These are phyloP conservation scores for Kryptolebias ocellatus DNA, from an alignment of 2,797 vertebrate genomes.

Conservation along the genomic window DNA sequence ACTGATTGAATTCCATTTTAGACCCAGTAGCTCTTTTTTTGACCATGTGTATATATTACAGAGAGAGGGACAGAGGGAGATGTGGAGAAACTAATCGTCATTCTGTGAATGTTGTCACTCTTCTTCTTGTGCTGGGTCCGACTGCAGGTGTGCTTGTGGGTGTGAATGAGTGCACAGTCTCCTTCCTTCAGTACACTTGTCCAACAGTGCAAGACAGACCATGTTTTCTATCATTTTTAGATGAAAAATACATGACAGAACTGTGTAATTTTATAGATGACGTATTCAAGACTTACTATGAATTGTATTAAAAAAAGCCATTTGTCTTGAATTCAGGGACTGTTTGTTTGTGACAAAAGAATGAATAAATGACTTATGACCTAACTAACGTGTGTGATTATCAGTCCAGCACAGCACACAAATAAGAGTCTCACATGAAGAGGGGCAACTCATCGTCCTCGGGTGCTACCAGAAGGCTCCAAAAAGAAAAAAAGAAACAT, in stretches of 20 bases:
- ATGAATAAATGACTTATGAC: slow-evolving; percentile 73
- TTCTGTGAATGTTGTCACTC: slow-evolving; percentile 36
- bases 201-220: slow-evolving; percentile 43
- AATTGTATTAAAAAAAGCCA: slow-evolving; percentile 66
- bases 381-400: slow-evolving; percentile 22
- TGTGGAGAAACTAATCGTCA: slow-evolving; percentile 11
- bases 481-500: too few species aligned
- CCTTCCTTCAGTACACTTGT: slow-evolving; percentile 57
- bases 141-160: slow-evolving; percentile 14
- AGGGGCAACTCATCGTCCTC: too few species aligned
- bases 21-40: slow-evolving; percentile 19
- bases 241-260: slow-evolving; percentile 59
- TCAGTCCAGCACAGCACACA: not conserved
- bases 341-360: slow-evolving; percentile 76
- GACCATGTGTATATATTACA: not conserved
- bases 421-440: not conserved
- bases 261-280: slow-evolving; percentile 68
- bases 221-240: slow-evolving; percentile 80
- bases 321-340: slow-evolving; percentile 82
- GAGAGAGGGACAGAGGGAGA: not conserved
- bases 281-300: slow-evolving; percentile 52
- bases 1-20: slow-evolving; percentile 28
- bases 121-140: slow-evolving; percentile 34
- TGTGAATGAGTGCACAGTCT: slow-evolving; percentile 20
- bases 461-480: too few species aligned